Evolutionary conservation across 2,888 invertebrate genomes (phyloP).

Genomic region (Zelleria hepariella): DNA sequence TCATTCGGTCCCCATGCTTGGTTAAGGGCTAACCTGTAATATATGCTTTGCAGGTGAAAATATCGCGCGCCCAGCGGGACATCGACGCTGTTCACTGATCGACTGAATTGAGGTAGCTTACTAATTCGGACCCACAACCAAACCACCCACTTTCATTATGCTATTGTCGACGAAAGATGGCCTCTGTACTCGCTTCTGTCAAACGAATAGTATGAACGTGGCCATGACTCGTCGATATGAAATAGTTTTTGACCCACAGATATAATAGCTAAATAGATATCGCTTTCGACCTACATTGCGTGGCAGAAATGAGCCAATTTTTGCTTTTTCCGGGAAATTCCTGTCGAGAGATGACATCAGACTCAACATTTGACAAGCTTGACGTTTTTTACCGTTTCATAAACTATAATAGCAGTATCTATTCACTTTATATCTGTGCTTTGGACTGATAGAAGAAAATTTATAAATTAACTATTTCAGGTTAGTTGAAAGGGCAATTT

Average conservation of each 20-base stretch:
- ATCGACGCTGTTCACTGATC: conserved; percentile 82
- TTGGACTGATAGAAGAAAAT: background rate
- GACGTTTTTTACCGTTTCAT: too few relatives aligned
- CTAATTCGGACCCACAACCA: background rate
- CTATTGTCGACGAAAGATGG: background rate
- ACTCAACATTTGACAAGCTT: too few relatives aligned
- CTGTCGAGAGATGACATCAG: too few relatives aligned
- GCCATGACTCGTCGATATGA: too few relatives aligned
- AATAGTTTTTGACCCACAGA: too few relatives aligned
- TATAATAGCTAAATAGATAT: too few relatives aligned
- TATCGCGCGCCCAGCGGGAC: conserved; percentile 94
- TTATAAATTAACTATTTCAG: background rate
- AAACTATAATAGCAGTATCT: too few relatives aligned
- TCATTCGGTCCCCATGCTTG: background rate
- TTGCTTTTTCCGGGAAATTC: too few relatives aligned
- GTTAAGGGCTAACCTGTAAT: background rate
- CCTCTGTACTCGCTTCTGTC: background rate
- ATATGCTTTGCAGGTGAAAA: conserved; percentile 77
- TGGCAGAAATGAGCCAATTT: too few relatives aligned
- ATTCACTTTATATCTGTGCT: too few relatives aligned
- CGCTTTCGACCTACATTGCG: too few relatives aligned
- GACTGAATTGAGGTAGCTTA: background rate
- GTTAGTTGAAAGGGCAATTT: background rate
- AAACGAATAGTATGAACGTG: too few relatives aligned
- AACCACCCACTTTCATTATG: background rate